phyloP scores from a whole-genome alignment of 2,888 invertebrate species.

The Mythimna vitellina region DNA sequence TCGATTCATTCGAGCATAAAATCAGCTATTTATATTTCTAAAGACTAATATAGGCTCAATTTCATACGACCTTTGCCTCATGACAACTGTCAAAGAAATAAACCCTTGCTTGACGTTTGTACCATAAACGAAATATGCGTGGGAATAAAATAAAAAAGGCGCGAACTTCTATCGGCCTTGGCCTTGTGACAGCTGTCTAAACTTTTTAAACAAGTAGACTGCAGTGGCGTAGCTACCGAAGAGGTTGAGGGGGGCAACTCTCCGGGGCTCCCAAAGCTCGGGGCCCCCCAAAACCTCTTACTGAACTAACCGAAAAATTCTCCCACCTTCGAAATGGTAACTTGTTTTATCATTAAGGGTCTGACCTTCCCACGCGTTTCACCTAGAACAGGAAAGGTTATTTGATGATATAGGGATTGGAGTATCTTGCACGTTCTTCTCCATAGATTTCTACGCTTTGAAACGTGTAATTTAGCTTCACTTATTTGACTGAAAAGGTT shows the following conservation, averaged over 20 bases:
- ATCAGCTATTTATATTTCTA: not conserved
- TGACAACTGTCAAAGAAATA: slow-evolving; percentile 22
- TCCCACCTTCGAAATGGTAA: too few species aligned
- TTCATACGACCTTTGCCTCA: not conserved
- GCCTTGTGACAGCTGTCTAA: slow-evolving; percentile 11
- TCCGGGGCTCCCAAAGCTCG: not conserved
- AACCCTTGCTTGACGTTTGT: not conserved
- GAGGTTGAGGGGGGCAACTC: too few species aligned
- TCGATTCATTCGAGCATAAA: slow-evolving; percentile 8
- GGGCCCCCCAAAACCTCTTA: too few species aligned
- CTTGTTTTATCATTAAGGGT: too few species aligned
- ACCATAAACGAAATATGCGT: not conserved
- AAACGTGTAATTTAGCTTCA: too few species aligned
- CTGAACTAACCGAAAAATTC: too few species aligned
- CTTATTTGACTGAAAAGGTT: too few species aligned
- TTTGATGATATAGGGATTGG: too few species aligned
- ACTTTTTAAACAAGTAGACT: not conserved
- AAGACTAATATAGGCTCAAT: slow-evolving; percentile 10
- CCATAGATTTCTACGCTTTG: too few species aligned
- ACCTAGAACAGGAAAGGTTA: too few species aligned
- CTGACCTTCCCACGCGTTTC: too few species aligned
- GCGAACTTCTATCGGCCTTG: not conserved
- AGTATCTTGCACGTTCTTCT: too few species aligned
- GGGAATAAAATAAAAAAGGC: slow-evolving; percentile 7
- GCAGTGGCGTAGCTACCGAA: not conserved